Conservation (phyloP, 2,797 vertebrate genomes). For the Galago senegalensis region DNA sequence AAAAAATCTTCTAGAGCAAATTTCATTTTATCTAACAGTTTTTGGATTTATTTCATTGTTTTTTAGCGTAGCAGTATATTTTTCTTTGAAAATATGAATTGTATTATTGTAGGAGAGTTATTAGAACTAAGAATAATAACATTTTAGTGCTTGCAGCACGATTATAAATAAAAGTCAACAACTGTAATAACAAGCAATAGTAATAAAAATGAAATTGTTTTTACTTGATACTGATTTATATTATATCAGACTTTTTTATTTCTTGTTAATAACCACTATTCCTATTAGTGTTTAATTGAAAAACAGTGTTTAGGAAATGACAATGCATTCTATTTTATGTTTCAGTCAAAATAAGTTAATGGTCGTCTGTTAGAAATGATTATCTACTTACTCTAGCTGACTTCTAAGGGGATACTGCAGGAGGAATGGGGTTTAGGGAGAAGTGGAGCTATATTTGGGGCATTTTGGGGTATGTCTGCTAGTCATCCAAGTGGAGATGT, state of each 20-base stretch:
- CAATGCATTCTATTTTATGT: conserved; percentile 70
- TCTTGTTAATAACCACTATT: conserved; percentile 43
- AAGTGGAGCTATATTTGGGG: no score
- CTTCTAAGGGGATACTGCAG: conserved; percentile 73
- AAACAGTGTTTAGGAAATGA: conserved; percentile 69
- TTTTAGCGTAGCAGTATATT: conserved; percentile 19
- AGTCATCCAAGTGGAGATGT: background rate
- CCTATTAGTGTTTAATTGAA: conserved; percentile 46
- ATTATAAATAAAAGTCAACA: conserved; percentile 52
- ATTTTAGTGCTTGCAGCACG: conserved; percentile 57
- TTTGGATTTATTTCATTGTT: background rate
- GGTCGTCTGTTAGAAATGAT: conserved; percentile 85
- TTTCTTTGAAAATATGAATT: conserved; percentile 64
- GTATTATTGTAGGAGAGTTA: background rate
- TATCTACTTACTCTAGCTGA: conserved; percentile 83
- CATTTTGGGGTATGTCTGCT: no score
- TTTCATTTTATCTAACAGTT: conserved; percentile 45
- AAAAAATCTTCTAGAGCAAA: background rate
- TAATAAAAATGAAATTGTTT: conserved; percentile 38
- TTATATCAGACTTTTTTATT: conserved; percentile 16
- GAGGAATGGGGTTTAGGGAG: no score
- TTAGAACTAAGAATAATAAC: conserved; percentile 66
- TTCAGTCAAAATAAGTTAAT: conserved; percentile 84
- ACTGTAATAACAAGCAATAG: conserved; percentile 61
- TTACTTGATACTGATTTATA: conserved; percentile 50